Percentiles rank a stretch among this genome's conserved stretches.
phyloP scores from a whole-genome alignment of 2,797 vertebrate genomes.

The Pipistrellus pygmaeus region DNA sequence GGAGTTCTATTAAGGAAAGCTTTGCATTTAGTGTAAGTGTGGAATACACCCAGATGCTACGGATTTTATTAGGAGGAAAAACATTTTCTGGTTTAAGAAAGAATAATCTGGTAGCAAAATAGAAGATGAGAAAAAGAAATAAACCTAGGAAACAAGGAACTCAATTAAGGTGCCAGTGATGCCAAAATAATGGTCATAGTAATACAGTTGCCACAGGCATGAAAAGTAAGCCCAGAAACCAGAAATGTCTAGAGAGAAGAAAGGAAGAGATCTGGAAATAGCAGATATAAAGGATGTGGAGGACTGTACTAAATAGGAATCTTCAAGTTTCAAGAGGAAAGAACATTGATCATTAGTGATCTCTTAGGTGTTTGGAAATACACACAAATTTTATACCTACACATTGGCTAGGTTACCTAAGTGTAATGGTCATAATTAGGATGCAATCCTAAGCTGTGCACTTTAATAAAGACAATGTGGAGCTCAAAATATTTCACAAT shows the following conservation, averaged over 20 bases:
- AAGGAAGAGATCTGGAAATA: constrained; percentile 51
- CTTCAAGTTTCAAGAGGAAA: not conserved
- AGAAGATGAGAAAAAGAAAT: not conserved
- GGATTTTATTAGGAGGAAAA: not conserved
- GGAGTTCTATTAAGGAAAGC: not conserved
- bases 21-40: not conserved
- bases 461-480: constrained; percentile 8
- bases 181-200: not conserved
- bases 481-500: not conserved
- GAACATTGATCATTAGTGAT: rapidly evolving
- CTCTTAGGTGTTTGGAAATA: not conserved
- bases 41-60: not conserved
- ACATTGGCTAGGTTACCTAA: not conserved
- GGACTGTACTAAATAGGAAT: not conserved
- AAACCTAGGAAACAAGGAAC: not conserved
- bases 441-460: not conserved
- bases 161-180: not conserved
- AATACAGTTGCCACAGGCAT: not conserved
- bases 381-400: not conserved
- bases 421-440: not conserved
- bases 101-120: not conserved
- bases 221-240: not conserved
- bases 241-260: constrained; percentile 71
- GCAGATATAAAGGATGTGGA: not conserved
- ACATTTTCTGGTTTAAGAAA: not conserved